phyloP scores from a whole-genome alignment of 1,140 invertebrate genomes.

The Neuroterus valhalla region DNA sequence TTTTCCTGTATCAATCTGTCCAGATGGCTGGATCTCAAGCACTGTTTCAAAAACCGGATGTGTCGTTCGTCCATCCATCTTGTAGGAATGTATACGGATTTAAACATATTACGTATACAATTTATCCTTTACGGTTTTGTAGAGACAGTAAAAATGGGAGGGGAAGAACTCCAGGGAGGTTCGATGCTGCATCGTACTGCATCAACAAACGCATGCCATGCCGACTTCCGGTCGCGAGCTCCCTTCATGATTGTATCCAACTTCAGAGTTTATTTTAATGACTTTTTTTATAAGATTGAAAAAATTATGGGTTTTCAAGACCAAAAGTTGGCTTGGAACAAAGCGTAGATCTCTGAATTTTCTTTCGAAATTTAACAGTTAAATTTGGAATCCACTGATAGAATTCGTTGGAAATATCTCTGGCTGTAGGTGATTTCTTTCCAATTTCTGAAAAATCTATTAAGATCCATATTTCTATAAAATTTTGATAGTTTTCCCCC shows the following conservation, averaged over 20 bases:
- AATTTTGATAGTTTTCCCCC: too few relatives aligned
- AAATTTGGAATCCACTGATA: too few relatives aligned
- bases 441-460: too few relatives aligned
- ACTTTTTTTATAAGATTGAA: too few relatives aligned
- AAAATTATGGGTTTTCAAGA: too few relatives aligned
- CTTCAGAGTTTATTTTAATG: too few relatives aligned
- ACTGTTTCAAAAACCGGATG: conserved; percentile 46
- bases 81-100: conserved; percentile 45
- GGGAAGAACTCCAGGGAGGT: background rate
- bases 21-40: conserved; percentile 34
- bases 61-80: conserved; percentile 45
- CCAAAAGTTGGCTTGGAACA: too few relatives aligned
- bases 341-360: too few relatives aligned
- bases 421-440: too few relatives aligned
- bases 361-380: too few relatives aligned
- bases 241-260: background rate
- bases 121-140: conserved; percentile 44
- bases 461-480: too few relatives aligned
- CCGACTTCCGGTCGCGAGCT: conserved; percentile 49
- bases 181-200: conserved; percentile 32
- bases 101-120: conserved; percentile 41
- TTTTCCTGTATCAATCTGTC: conserved; percentile 22
- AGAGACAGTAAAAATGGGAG: background rate
- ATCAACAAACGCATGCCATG: conserved; percentile 54
- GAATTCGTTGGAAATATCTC: too few relatives aligned